Evolutionary conservation across 2,113 vertebrate species (phyloP), one percentile per base, ranked within the genome.

Genomic region (Bungarus multicinctus): DNA sequence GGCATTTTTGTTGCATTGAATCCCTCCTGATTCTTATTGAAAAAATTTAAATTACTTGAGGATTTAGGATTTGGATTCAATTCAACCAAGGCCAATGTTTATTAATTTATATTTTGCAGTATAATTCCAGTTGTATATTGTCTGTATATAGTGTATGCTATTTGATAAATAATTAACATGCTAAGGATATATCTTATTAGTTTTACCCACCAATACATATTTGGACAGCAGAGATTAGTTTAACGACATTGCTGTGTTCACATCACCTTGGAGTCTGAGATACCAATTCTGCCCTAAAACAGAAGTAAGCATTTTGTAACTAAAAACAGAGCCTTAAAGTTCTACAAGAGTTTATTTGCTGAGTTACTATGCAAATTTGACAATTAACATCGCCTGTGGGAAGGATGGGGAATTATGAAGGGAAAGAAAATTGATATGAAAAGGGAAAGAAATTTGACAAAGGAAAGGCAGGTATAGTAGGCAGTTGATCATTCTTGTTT

Each of bases 311-410:
- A 94, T 97, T 97, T 97, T 97, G 96, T 97, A 95, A 93, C 94
- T 81, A 94, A 97, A 53, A 97, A 97, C 92, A 85, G 92, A 97
- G 85, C 89, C 94, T 96, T 96, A 94, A 97, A 97, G 90, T 91
- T 97, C 97, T 97, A 30, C 69, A 95, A 5, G 94, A 97, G 97
- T 97, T 97, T 98, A 97, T 98, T 98, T 98, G 97, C 97, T 97
- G 96, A 97, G 95, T 97, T 98, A 96, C 97, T 97, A 98, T 97
- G 97, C 96, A 98, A 98, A 98, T 98, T 97, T 97, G 96, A 97
- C 97, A 98, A 98, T 98, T 98, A 98, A 98, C 97, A 94, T 91
- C 90, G 97, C 96, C 96, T 94, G 94, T 93, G 96, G 96, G 96
- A 97, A 94, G 96, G 95, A 91, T 88, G 52, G 55, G 91, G 94